Evolutionary conservation across 2,888 invertebrate species (phyloP), one percentile per base, ranked within the genome.

Genomic region (Enchytraeus crypticus): DNA sequence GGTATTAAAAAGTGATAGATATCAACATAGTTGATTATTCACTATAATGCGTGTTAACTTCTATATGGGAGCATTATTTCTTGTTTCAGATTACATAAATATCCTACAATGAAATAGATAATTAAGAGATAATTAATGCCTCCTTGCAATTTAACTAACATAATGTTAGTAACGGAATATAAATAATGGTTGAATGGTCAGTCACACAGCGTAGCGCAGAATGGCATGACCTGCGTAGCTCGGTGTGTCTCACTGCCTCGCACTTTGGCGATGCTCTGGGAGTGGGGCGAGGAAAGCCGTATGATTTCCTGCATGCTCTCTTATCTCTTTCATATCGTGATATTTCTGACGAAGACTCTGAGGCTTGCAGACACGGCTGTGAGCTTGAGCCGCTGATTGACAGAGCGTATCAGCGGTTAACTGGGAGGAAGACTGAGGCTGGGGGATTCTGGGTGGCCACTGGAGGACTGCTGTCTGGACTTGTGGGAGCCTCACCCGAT

Each of bases 241-340:
- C 55, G 4, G 68, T 71, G 1, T 51, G 53, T n/a, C 56, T 73
- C 5, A 73, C 73, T 32, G 71, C 71, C 33, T 72, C 72, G 3
- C 62, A 57, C 23, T 71, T 73, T 65, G 72, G 71, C 27, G 72
- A 72, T 60, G 73, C 71, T 46, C 53, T 73, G 5, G 73, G 73
- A 5, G 66, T 71, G 26, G 73, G 72, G 0, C 64, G 60, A 53
- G 72, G 72, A 8, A 69, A 64, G 51, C 70, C 71, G 11, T 72
- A 67, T 57, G 71, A 73, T 58, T 73, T 70, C 53, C 65, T 71
- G 27, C 51, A 60, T 32, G 70, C 66, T 26, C 47, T 66, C 11
- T 27, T 70, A 18, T 57, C 61, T 5, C 54, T 62, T 27, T 5
- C 23, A 14, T 61, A 63, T 11, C 57, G 60, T 11, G 38, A 38